A percentile compares a stretch with the other conserved stretches of the same genome.
These are phyloP conservation scores for Leptopilina myrica DNA, from an alignment of 2,888 invertebrate species.

Conservation along the genomic window DNA sequence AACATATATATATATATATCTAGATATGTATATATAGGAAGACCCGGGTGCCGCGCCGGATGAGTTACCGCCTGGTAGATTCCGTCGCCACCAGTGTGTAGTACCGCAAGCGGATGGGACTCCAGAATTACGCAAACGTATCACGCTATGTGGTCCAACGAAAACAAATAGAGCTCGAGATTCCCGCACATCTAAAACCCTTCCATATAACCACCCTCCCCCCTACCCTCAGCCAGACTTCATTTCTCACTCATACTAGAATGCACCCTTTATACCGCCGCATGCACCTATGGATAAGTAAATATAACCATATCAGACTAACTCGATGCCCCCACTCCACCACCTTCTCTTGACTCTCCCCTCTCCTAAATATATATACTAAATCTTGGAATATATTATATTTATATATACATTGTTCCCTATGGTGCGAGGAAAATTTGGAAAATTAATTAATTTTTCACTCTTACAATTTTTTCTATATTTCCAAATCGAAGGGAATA, in stretches of 20 bases:
- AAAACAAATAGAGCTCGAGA: slow-evolving; percentile 74
- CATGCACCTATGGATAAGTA: no score
- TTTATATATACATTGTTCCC: no score
- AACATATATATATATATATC: slow-evolving; percentile 46
- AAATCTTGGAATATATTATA: no score
- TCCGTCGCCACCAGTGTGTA: slow-evolving; percentile 58
- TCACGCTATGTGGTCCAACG: slow-evolving; percentile 76
- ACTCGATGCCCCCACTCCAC: neutral
- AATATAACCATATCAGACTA: no score
- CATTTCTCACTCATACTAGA: no score
- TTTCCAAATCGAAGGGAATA: no score
- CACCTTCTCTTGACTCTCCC: no score
- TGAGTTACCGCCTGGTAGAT: slow-evolving; percentile 72
- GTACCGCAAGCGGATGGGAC: slow-evolving; percentile 61
- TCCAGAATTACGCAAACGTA: slow-evolving; percentile 76
- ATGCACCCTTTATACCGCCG: no score
- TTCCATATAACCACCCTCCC: slow-evolving; percentile 39
- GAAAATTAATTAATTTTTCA: no score
- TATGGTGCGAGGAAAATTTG: no score
- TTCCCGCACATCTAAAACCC: slow-evolving; percentile 57
- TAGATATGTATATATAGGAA: slow-evolving; percentile 47
- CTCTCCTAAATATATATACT: no score
- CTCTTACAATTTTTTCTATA: no score
- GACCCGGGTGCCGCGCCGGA: slow-evolving; percentile 57
- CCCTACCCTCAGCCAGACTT: neutral